Evolutionary conservation across 2,113 vertebrate genomes (phyloP).

Genomic region (Phodopus roborovskii): DNA sequence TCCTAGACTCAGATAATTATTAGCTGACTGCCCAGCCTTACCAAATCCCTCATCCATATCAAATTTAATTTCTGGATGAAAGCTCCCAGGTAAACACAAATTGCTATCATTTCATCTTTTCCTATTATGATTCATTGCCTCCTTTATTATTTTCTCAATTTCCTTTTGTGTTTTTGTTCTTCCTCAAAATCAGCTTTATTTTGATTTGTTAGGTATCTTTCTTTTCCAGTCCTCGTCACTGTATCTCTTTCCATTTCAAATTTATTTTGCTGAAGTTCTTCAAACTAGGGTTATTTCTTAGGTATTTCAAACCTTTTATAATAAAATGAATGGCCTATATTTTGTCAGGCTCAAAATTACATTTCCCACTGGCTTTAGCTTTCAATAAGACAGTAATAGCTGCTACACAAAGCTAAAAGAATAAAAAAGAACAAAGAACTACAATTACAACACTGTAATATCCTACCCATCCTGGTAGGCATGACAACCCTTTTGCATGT

Average conservation of each 20-base stretch:
- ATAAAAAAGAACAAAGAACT: conserved; percentile 72
- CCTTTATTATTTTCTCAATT: conserved; percentile 72
- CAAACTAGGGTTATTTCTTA: conserved; percentile 69
- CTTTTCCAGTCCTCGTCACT: conserved; percentile 26
- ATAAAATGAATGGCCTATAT: conserved; percentile 66
- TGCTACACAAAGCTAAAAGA: conserved; percentile 67
- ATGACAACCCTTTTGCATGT: conserved; percentile 39
- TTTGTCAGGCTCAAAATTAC: conserved; percentile 76
- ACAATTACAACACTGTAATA: conserved; percentile 31
- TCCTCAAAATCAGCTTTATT: conserved; percentile 59
- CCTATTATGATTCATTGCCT: conserved; percentile 66
- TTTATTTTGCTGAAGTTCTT: conserved; percentile 65
- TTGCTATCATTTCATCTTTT: conserved; percentile 64
- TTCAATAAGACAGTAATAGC: conserved; percentile 82
- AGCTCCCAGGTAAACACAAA: conserved; percentile 73
- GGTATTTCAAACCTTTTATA: conserved; percentile 59
- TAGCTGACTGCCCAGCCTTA: background rate
- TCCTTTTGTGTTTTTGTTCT: conserved; percentile 64
- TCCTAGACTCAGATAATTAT: conserved; percentile 33
- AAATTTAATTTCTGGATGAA: conserved; percentile 72
- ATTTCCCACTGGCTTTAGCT: conserved; percentile 67
- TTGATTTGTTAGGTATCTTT: conserved; percentile 67
- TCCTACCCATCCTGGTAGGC: conserved; percentile 33
- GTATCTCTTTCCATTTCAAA: conserved; percentile 72
- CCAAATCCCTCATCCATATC: background rate